Base-by-base conservation (phyloP, 2,797 vertebrate genomes). In the Leuciscus waleckii region DNA sequence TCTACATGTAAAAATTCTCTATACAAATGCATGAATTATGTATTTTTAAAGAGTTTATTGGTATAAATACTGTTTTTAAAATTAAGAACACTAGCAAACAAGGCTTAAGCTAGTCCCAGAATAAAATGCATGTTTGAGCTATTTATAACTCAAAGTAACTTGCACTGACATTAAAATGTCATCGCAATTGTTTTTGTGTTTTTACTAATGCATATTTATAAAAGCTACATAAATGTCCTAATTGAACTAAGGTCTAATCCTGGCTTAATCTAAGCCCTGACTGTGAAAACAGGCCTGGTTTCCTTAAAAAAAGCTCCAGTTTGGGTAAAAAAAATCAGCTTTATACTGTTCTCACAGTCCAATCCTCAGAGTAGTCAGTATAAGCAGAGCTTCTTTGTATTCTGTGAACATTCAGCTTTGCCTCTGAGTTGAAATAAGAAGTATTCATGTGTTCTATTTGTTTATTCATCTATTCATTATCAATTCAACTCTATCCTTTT, bases 381-480 rank as follows among this genome's bases (percentile, higher is more conserved):
- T 16, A 51, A 19, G 17, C 39, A 29, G 51, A 23, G 11, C 61
- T 68, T 49, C 71, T 77, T 79, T 70, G 51, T 79, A 79, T 85
- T 85, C 78, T 80, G 69, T 21, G 29, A 37, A 74, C 67, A 63
- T 73, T 85, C 68, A 37, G 29, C 51, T 79, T 58, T 58, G 73
- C 63, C 43, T 70, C 35, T 3, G 65, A 79, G 77, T 63, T 80
- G 68, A 85, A 80, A 73, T 73, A 65, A 71, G 32, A 71, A 79
- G 58, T 46, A 85, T 79, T 67, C 68, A 80, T 67, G 83, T 73
- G 76, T 63, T 74, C 43, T 73, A 23, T 85, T 85, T 85, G 76
- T 74, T 73, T 67, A 73, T 85, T 85, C 76, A 85, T 80, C 56
- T 65, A 74, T 85, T 80, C 26, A 70, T 84, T 63, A 73, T 80